Percentiles rank a stretch among this genome's conserved stretches.
Evolutionary conservation across 92 coral and sea anemone species (phyloP).

Genomic region (Heteractis magnifica): DNA sequence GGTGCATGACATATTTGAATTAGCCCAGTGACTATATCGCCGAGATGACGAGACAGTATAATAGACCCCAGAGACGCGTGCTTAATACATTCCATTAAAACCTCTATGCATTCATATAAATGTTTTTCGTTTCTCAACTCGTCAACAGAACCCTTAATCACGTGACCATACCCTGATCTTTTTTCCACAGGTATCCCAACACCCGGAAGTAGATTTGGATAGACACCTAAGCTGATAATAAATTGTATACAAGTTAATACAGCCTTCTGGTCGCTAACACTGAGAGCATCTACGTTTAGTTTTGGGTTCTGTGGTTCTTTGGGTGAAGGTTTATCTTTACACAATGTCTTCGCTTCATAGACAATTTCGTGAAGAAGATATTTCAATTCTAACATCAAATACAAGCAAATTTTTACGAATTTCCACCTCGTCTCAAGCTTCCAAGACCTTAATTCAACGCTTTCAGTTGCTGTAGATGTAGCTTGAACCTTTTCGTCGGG

Average conservation of each 20-base stretch:
- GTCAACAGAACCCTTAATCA: slow-evolving; percentile 31
- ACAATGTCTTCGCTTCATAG: background rate
- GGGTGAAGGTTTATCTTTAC: background rate
- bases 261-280: slow-evolving; percentile 78
- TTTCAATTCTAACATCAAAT: slow-evolving; percentile 43
- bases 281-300: slow-evolving; percentile 55
- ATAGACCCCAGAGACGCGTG: slow-evolving; percentile 72
- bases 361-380: slow-evolving; percentile 21
- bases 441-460: background rate
- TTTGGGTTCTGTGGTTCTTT: slow-evolving; percentile 27
- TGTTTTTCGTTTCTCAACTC: slow-evolving; percentile 55
- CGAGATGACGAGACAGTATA: slow-evolving; percentile 82
- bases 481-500: background rate
- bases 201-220: slow-evolving; percentile 81
- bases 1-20: slow-evolving; percentile 75
- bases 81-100: slow-evolving; percentile 57
- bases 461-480: background rate
- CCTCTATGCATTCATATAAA: slow-evolving; percentile 58
- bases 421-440: slow-evolving; percentile 40
- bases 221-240: slow-evolving; percentile 72
- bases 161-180: slow-evolving; percentile 71
- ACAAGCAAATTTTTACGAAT: slow-evolving; percentile 54
- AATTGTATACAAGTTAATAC: slow-evolving; percentile 76
- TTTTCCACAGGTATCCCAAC: slow-evolving; percentile 84
- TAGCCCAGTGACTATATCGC: slow-evolving; percentile 75